Percentiles rank a stretch among this genome's conserved stretches.
These are phyloP conservation scores for Diaprepes abbreviatus DNA, from an alignment of 2,888 invertebrate genomes.

Conservation along the genomic window DNA sequence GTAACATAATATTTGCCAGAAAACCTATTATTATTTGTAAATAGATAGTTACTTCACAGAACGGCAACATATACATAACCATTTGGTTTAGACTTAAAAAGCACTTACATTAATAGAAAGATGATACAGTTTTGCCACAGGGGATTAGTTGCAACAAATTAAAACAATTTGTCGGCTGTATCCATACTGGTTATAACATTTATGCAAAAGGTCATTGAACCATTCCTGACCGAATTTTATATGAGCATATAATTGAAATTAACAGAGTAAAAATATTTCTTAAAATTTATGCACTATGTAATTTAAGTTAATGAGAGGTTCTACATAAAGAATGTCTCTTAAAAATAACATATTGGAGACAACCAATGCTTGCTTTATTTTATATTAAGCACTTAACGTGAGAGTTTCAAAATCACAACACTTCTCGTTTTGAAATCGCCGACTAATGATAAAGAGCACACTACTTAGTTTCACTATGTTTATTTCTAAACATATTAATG, in stretches of 20 bases:
- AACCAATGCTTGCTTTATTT: neutral
- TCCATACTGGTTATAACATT: neutral
- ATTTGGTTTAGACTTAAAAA: neutral
- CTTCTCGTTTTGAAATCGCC: neutral
- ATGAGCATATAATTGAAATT: neutral
- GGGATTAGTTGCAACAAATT: neutral
- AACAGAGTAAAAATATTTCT: neutral
- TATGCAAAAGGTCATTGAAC: constrained; percentile 17
- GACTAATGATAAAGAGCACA: neutral
- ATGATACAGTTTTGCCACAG: neutral
- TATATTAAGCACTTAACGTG: neutral
- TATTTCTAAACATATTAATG: neutral
- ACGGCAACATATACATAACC: no score
- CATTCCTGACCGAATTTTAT: neutral
- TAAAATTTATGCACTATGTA: neutral
- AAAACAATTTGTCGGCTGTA: neutral
- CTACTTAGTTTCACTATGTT: neutral
- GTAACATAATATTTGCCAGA: no score
- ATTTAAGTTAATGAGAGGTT: neutral
- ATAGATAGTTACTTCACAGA: no score
- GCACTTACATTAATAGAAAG: constrained; percentile 7
- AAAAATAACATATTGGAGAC: constrained; percentile 5
- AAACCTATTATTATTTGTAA: no score
- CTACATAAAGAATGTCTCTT: neutral
- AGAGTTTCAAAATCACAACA: neutral